phyloP scores from a whole-genome alignment of 2,888 invertebrate genomes.

The Tenthredo livida region DNA sequence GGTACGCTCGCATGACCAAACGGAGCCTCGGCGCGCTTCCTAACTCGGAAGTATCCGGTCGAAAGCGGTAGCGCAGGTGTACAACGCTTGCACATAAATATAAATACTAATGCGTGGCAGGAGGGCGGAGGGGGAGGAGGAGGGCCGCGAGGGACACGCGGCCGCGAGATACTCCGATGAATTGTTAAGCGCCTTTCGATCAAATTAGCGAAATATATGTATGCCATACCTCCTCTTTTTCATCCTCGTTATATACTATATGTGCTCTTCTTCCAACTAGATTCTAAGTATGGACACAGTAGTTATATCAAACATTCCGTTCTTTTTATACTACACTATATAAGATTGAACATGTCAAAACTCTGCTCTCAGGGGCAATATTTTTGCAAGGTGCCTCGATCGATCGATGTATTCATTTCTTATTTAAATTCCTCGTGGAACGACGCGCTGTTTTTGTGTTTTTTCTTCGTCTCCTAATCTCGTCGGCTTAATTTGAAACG shows the following conservation, averaged over 20 bases:
- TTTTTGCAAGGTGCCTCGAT: background rate
- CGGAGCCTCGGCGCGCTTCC: conserved; percentile 76
- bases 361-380: background rate
- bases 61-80: conserved; percentile 75
- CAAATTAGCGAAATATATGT: conserved; percentile 43
- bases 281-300: background rate
- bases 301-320: background rate
- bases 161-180: conserved; percentile 28
- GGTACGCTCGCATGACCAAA: conserved; percentile 75
- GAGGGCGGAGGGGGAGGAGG: background rate
- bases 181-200: conserved; percentile 44
- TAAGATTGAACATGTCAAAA: background rate
- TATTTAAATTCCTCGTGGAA: background rate
- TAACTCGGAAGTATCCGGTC: conserved; percentile 77
- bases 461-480: background rate
- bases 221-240: conserved; percentile 24
- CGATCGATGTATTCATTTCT: background rate
- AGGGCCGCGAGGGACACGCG: conserved; percentile 21
- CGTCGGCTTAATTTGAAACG: no score
- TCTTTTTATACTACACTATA: background rate
- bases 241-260: background rate
- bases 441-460: background rate
- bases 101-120: conserved; percentile 73
- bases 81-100: conserved; percentile 72
- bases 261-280: background rate